Percentiles rank a stretch among this genome's conserved stretches.
Evolutionary conservation across 2,113 vertebrate genomes (phyloP).

Genomic region (Lampris megalopsis): DNA sequence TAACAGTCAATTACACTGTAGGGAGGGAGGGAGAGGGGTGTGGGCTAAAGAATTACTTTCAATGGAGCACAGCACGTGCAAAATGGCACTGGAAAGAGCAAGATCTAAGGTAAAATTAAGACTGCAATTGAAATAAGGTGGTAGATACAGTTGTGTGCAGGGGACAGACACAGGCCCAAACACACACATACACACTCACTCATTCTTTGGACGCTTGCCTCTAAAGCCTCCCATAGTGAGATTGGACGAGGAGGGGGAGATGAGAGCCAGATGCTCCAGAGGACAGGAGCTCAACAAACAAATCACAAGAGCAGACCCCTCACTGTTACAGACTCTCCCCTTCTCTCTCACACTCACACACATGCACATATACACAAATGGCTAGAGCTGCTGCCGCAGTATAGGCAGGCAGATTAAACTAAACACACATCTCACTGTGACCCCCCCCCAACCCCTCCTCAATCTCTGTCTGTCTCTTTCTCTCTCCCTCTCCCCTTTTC

Average conservation of each 20-base stretch:
- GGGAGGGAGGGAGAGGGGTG: slow-evolving; percentile 25
- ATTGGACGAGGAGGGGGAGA: slow-evolving; percentile 55
- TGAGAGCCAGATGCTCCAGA: slow-evolving; percentile 67
- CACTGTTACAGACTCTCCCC: slow-evolving; percentile 3
- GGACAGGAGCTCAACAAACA: slow-evolving; percentile 49
- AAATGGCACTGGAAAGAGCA: slow-evolving; percentile 22
- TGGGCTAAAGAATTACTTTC: background rate
- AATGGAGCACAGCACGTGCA: slow-evolving; percentile 18
- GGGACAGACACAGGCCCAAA: slow-evolving; percentile 23
- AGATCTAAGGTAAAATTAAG: slow-evolving; percentile 21
- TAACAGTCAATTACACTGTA: slow-evolving; percentile 61
- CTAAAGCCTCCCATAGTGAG: slow-evolving; percentile 43
- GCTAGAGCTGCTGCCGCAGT: slow-evolving; percentile 27
- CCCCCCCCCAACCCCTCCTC: background rate
- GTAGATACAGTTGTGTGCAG: slow-evolving; percentile 28
- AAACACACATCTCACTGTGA: slow-evolving; percentile 21
- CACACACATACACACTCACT: slow-evolving; percentile 37
- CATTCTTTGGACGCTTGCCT: slow-evolving; percentile 18
- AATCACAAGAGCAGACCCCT: slow-evolving; percentile 53
- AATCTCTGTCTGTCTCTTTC: background rate
- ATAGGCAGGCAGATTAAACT: slow-evolving; percentile 42
- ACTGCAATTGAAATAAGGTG: slow-evolving; percentile 13
- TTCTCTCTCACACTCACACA: slow-evolving; percentile 20
- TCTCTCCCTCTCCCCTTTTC: slow-evolving; percentile 11
- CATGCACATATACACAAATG: slow-evolving; percentile 19